Conservation (phyloP, 2,888 invertebrate species). For the Andrena fulva region DNA sequence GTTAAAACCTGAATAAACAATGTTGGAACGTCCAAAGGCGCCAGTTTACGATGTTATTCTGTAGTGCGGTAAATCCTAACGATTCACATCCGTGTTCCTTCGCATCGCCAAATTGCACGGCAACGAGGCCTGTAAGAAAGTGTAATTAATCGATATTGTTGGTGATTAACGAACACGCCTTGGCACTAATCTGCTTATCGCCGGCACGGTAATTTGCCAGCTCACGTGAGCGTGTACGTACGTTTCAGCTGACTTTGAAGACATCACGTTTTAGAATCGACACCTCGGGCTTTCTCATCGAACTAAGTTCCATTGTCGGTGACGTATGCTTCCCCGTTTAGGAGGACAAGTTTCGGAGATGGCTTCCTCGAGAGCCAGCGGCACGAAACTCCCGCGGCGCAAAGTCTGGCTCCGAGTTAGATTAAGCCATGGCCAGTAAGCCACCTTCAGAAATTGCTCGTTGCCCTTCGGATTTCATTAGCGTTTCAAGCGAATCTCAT, state of each 20-base stretch:
- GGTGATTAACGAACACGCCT: conserved; percentile 10
- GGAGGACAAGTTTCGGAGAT: conserved; percentile 80
- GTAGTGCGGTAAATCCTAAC: background rate
- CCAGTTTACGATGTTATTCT: no score
- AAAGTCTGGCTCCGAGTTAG: conserved; percentile 81
- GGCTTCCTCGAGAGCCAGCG: conserved; percentile 77
- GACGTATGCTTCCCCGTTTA: conserved; percentile 80
- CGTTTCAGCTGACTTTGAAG: conserved; percentile 53
- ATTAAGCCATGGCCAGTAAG: conserved; percentile 82
- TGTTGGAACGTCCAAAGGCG: no score
- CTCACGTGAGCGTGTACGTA: conserved; percentile 22
- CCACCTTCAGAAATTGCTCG: conserved; percentile 82
- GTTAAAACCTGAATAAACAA: no score
- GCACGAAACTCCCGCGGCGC: conserved; percentile 78
- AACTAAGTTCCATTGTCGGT: conserved; percentile 82
- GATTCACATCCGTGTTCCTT: background rate
- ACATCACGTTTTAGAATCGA: conserved; percentile 73
- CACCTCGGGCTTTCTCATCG: conserved; percentile 79
- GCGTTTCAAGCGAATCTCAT: conserved; percentile 78
- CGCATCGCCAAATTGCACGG: no score
- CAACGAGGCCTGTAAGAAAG: background rate
- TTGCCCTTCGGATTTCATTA: conserved; percentile 83
- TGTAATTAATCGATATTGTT: conserved; percentile 20
- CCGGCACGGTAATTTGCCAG: conserved; percentile 16
- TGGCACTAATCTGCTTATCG: background rate